These are phyloP conservation scores for Syrrhaptes paradoxus DNA, from an alignment of 2,113 vertebrate genomes.

Conservation along the genomic window DNA sequence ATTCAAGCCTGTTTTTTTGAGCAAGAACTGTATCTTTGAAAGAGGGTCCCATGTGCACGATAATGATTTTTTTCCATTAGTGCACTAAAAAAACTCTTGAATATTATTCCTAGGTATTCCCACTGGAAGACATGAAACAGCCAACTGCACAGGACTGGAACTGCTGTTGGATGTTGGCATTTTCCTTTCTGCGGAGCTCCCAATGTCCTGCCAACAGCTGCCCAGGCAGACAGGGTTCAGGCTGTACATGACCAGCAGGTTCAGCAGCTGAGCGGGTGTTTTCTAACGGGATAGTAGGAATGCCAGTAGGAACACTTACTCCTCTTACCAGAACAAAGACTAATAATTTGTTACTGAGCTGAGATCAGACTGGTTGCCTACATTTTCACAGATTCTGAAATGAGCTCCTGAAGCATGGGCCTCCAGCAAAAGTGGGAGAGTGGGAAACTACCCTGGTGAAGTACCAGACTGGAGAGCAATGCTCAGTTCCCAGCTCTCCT, in stretches of 20 bases:
- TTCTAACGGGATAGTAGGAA: not conserved
- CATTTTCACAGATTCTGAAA: not conserved
- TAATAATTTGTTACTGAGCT: not conserved
- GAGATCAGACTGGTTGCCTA: not conserved
- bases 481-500: accelerated
- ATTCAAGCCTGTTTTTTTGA: not conserved
- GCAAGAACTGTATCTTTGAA: not conserved
- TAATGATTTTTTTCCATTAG: not conserved
- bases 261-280: not conserved
- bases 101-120: not conserved
- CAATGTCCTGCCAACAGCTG: accelerated
- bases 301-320: not conserved
- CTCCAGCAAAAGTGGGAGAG: accelerated
- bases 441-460: not conserved
- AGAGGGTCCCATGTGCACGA: not conserved
- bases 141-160: not conserved
- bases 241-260: not conserved
- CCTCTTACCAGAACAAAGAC: not conserved
- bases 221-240: not conserved
- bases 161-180: not conserved
- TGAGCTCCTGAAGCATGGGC: not conserved
- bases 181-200: not conserved
- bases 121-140: not conserved
- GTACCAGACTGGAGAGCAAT: not conserved
- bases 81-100: not conserved